A percentile compares a stretch with the other conserved stretches of the same genome.
Conservation (phyloP, 1,140 invertebrate genomes). For the Bombus waltoni region DNA sequence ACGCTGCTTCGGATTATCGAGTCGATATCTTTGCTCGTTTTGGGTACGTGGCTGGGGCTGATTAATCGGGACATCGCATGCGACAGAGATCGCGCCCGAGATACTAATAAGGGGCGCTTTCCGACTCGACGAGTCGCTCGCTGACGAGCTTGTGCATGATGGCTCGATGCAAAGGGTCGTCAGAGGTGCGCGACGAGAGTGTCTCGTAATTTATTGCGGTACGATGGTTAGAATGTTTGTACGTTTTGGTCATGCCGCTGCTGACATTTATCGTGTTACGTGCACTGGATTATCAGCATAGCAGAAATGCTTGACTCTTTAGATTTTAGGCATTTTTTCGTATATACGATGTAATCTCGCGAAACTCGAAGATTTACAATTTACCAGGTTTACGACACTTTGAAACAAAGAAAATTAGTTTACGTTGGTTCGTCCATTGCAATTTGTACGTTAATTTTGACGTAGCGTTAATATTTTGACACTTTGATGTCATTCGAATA, state of each 20-base stretch:
- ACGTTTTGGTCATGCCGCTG: not conserved
- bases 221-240: not conserved
- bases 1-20: slow-evolving; percentile 9
- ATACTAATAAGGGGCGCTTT: slow-evolving; percentile 18
- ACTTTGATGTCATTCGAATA: not conserved
- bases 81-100: slow-evolving; percentile 4
- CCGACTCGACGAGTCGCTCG: not conserved
- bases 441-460: not conserved
- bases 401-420: too few species aligned
- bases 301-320: not conserved
- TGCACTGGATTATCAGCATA: not conserved
- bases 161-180: not conserved
- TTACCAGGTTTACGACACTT: too few species aligned
- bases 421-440: not conserved
- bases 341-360: too few species aligned
- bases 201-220: slow-evolving; percentile 1
- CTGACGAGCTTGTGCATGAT: not conserved
- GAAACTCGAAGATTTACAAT: too few species aligned
- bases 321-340: not conserved
- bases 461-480: rapidly evolving
- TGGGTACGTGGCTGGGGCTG: not conserved
- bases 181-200: not conserved
- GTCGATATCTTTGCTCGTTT: slow-evolving; percentile 19
- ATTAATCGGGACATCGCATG: slow-evolving; percentile 13
- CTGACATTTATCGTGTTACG: not conserved